Base-by-base conservation (phyloP, 2,113 vertebrate species). In the Cyprinodon variegatus region DNA sequence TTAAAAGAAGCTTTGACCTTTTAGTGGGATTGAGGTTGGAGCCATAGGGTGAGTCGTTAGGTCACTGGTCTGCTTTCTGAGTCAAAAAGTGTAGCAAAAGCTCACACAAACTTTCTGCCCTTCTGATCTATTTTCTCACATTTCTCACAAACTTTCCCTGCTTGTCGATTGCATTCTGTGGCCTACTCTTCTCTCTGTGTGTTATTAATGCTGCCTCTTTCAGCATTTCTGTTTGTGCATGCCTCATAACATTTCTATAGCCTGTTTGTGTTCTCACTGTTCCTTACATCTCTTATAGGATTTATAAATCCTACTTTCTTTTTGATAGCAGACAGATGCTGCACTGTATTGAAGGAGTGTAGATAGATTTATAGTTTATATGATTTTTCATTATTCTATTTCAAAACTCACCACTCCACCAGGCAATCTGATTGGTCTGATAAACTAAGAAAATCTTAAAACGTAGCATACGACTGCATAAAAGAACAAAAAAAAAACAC, bases 1-100 rank as follows among this genome's bases (percentile, higher is more conserved):
- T 74, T 59, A 65, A 75, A 79, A 70, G 70, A 83, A 73, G 76
- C 39, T 50, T 61, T 87, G 78, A 89, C 87, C 88, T 91, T 88
- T 86, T 62, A 70, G 66, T 74, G 43, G 66, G 60, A 74, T 67
- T 13, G 15, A 70, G 43, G 63, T 72, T 79, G 66, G 79, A 78
- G 66, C 68, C 66, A 40, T 50, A 61, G 65, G 50, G 69, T 81
- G 85, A 87, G 74, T 86, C 75, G 76, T 15, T 46, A 22, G 45
- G 57, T 53, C 67, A 68, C 69, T 59, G 68, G 41, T 48, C 43
- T 22, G 4, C 68, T 65, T 39, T 77, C 48, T 79, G 72, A 84
- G 66, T 74, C 66, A 79, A 66, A 53, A 57, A 75, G 4, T 10
- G n/a, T 57, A 37, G 62, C 43, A 63, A 70, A 77, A 79, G 65